phyloP scores from a whole-genome alignment of 2,113 vertebrate species.

The Periophthalmodon schlosseri region DNA sequence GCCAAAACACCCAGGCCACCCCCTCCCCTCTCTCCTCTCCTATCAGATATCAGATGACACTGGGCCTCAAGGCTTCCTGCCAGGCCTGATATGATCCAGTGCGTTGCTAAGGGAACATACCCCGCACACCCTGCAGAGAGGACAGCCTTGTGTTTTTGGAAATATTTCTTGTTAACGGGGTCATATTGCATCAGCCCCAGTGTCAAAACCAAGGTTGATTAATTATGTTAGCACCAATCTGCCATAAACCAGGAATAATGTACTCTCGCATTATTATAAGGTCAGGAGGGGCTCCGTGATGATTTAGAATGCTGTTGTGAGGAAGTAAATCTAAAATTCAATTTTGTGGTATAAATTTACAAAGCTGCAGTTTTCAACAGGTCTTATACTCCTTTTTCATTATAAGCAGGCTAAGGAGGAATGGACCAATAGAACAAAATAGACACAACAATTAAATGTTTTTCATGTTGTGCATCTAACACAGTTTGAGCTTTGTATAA shows the following conservation, averaged over 20 bases:
- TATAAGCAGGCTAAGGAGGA: neutral
- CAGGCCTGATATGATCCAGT: slow-evolving; percentile 64
- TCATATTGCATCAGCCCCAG: slow-evolving; percentile 17
- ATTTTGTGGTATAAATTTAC: neutral
- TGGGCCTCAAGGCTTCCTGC: slow-evolving; percentile 63
- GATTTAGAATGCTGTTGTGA: slow-evolving; percentile 8
- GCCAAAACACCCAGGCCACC: slow-evolving; percentile 52
- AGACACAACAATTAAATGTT: neutral
- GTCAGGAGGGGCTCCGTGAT: slow-evolving; percentile 5
- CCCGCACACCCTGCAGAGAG: slow-evolving; percentile 33
- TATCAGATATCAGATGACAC: slow-evolving; percentile 73
- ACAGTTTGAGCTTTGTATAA: no score
- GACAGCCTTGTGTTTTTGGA: slow-evolving; percentile 26
- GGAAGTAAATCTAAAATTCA: neutral
- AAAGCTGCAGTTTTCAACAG: no score
- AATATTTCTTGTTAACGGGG: slow-evolving; percentile 35
- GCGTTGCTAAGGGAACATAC: slow-evolving; percentile 58
- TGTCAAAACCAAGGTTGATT: slow-evolving; percentile 5
- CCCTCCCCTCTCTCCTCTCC: slow-evolving; percentile 19
- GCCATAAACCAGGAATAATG: neutral
- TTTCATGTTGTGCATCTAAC: neutral
- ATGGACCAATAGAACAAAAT: neutral
- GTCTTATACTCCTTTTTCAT: neutral
- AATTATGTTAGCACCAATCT: neutral
- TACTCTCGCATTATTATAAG: slow-evolving; percentile 6